Evolutionary conservation across 2,113 vertebrate genomes (phyloP).

Genomic region (Todiramphus saurophagus): DNA sequence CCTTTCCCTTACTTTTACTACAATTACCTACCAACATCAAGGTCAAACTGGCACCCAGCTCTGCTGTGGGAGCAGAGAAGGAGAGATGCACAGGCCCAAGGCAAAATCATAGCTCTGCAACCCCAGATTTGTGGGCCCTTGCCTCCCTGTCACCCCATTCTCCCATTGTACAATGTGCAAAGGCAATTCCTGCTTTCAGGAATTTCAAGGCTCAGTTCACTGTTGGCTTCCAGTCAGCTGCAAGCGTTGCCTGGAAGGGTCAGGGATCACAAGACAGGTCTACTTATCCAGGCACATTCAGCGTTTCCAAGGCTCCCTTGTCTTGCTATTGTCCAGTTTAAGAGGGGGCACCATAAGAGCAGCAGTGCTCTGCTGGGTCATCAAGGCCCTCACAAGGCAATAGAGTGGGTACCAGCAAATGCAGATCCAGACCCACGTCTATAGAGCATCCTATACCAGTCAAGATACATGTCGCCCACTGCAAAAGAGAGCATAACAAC

Average conservation of each 20-base stretch:
- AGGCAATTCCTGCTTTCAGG: not conserved
- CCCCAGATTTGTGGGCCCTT: not conserved
- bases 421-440: not conserved
- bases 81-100: not conserved
- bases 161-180: rapidly evolving
- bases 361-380: not conserved
- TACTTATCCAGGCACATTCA: not conserved
- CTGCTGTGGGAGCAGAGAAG: not conserved
- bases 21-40: not conserved
- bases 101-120: not conserved
- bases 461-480: not conserved
- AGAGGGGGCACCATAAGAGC: not conserved
- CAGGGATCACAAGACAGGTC: not conserved
- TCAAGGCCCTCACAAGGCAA: not conserved
- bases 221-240: not conserved
- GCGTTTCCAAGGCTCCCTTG: not conserved
- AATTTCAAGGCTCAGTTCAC: not conserved
- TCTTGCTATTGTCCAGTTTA: not conserved
- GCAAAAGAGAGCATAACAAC: not conserved
- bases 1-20: not conserved
- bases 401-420: not conserved
- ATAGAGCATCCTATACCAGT: not conserved
- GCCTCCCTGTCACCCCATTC: not conserved
- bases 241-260: not conserved
- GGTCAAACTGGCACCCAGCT: not conserved